Percentiles rank a stretch among this genome's conserved stretches.
phyloP scores from a whole-genome alignment of 2,888 invertebrate species.

The Agonopterix alstromeriana region DNA sequence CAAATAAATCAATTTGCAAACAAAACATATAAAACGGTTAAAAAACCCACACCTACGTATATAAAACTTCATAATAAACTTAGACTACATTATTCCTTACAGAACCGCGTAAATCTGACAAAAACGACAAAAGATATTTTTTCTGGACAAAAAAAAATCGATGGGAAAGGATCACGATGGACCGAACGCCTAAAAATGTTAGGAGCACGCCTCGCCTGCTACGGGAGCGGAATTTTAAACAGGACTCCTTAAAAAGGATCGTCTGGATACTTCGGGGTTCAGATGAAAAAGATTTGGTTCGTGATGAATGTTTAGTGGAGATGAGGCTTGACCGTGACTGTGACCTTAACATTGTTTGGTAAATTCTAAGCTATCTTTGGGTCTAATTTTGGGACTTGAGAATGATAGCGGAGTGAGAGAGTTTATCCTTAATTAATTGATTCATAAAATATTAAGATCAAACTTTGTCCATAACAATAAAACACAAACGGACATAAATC shows the following conservation, averaged over 20 bases:
- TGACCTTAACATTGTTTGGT: slow-evolving; percentile 16
- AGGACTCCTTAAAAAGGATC: slow-evolving; percentile 55
- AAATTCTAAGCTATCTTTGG: neutral
- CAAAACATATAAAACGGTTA: neutral
- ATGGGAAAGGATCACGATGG: slow-evolving; percentile 51
- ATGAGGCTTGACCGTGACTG: slow-evolving; percentile 17
- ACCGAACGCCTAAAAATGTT: slow-evolving; percentile 64
- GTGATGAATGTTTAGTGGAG: slow-evolving; percentile 29
- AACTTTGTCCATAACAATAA: too few species aligned
- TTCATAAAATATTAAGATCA: too few species aligned
- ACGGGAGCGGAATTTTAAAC: slow-evolving; percentile 69
- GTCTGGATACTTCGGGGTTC: slow-evolving; percentile 35
- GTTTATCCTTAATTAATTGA: too few species aligned
- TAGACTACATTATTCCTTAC: neutral
- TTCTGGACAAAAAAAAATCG: slow-evolving; percentile 33
- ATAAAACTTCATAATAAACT: neutral
- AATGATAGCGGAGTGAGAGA: too few species aligned
- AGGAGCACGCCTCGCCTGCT: slow-evolving; percentile 45
- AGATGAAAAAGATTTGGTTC: slow-evolving; percentile 32
- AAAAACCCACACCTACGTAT: neutral
- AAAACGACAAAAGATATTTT: slow-evolving; percentile 10
- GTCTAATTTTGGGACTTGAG: too few species aligned
- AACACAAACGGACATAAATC: too few species aligned
- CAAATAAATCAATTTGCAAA: too few species aligned
- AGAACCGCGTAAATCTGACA: slow-evolving; percentile 6